phyloP scores from a whole-genome alignment of 2,888 invertebrate genomes.

The Acleris holmiana region DNA sequence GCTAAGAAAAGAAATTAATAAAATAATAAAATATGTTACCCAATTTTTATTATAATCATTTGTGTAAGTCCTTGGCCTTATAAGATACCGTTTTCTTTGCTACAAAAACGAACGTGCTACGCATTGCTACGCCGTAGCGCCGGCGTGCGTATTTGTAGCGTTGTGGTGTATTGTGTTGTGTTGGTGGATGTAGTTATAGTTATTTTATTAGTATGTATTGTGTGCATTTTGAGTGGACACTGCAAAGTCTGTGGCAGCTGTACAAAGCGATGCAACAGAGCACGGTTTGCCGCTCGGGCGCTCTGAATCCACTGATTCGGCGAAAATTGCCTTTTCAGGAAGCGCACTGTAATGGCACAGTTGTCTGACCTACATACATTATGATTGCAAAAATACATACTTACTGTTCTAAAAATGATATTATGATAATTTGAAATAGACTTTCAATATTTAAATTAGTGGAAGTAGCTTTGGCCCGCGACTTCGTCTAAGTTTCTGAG shows the following conservation, averaged over 20 bases:
- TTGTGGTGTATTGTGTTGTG: too few relatives aligned
- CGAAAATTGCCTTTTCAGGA: slow-evolving; percentile 25
- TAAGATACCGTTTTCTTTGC: neutral
- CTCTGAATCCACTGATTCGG: slow-evolving; percentile 18
- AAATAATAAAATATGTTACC: neutral
- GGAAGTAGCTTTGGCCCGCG: too few relatives aligned
- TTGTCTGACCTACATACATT: slow-evolving; percentile 27
- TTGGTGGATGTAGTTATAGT: neutral
- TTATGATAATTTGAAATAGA: too few relatives aligned
- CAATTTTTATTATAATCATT: neutral
- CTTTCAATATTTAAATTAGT: too few relatives aligned
- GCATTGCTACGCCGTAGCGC: slow-evolving; percentile 21
- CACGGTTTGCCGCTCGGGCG: slow-evolving; percentile 5
- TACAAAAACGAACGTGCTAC: neutral
- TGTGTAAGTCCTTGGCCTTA: too few relatives aligned
- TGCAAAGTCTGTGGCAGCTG: slow-evolving; percentile 8
- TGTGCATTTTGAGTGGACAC: neutral
- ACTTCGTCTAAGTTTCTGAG: too few relatives aligned
- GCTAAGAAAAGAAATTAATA: too few relatives aligned
- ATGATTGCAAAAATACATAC: neutral
- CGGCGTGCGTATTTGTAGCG: neutral
- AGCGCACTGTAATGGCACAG: slow-evolving; percentile 19
- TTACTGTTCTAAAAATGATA: neutral
- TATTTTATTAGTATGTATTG: neutral
- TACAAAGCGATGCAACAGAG: slow-evolving; percentile 20